A percentile compares a stretch with the other conserved stretches of the same genome.
These are phyloP conservation scores for Pteruthius melanotis DNA, from an alignment of 2,113 vertebrate species.

Conservation along the genomic window DNA sequence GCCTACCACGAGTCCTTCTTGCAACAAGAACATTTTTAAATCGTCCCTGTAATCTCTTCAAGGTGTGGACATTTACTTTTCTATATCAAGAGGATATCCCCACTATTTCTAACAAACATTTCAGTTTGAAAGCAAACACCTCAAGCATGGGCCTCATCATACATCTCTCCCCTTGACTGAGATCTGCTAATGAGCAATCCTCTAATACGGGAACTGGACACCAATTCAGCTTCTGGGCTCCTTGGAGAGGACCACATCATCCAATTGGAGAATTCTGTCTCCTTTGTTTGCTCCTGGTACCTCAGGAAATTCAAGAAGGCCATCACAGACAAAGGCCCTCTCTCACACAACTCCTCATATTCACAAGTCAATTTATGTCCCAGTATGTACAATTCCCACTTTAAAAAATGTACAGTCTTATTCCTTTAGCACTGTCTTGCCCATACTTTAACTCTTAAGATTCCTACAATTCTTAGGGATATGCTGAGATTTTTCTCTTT, in stretches of 20 bases:
- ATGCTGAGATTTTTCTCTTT: not conserved
- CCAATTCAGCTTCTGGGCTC: not conserved
- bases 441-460: no score
- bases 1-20: not conserved
- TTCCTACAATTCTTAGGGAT: not conserved
- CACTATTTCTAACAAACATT: not conserved
- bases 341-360: not conserved
- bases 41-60: not conserved
- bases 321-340: not conserved
- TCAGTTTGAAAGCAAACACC: not conserved
- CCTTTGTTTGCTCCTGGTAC: not conserved
- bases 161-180: not conserved
- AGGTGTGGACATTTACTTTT: not conserved
- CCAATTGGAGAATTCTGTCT: fast-evolving
- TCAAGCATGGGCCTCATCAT: not conserved
- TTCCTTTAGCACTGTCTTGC: not conserved
- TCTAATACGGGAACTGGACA: not conserved
- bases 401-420: not conserved
- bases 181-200: not conserved
- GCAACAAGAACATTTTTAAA: not conserved
- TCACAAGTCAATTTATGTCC: not conserved
- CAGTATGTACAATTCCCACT: not conserved
- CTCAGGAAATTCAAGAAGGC: not conserved
- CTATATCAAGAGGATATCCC: not conserved
- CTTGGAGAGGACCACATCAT: not conserved